Conservation (phyloP, 2,888 invertebrate genomes). For the Mylabris sibirica region DNA sequence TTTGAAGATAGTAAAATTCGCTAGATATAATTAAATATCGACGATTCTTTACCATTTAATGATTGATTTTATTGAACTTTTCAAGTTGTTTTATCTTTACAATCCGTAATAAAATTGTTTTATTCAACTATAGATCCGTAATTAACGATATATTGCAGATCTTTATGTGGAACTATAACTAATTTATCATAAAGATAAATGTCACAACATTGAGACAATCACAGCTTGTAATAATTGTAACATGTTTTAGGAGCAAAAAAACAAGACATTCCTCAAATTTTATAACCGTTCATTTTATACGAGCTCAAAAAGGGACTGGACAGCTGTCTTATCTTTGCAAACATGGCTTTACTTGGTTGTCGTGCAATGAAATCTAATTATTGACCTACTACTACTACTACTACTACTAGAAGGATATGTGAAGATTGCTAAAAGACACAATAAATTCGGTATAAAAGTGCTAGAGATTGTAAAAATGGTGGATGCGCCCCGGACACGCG, state of each 20-base stretch:
- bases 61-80: neutral
- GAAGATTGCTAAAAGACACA: constrained; percentile 17
- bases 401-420: constrained; percentile 10
- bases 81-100: neutral
- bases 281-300: constrained; percentile 36
- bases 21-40: neutral
- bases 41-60: neutral
- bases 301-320: constrained; percentile 33
- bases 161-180: neutral
- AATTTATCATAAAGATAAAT: neutral
- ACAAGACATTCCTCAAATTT: constrained; percentile 36
- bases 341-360: constrained; percentile 25
- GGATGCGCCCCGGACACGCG: neutral
- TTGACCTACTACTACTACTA: too few relatives aligned
- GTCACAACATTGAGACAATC: too few relatives aligned
- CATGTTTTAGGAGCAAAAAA: constrained; percentile 37
- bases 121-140: neutral
- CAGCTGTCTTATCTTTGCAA: constrained; percentile 43
- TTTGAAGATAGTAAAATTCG: neutral
- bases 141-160: neutral
- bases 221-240: too few relatives aligned
- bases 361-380: constrained; percentile 40
- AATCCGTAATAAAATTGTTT: neutral
- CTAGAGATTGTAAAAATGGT: neutral
- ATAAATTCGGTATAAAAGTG: neutral